phyloP scores from a whole-genome alignment of 2,113 vertebrate genomes.

The Pungitius pungitius region DNA sequence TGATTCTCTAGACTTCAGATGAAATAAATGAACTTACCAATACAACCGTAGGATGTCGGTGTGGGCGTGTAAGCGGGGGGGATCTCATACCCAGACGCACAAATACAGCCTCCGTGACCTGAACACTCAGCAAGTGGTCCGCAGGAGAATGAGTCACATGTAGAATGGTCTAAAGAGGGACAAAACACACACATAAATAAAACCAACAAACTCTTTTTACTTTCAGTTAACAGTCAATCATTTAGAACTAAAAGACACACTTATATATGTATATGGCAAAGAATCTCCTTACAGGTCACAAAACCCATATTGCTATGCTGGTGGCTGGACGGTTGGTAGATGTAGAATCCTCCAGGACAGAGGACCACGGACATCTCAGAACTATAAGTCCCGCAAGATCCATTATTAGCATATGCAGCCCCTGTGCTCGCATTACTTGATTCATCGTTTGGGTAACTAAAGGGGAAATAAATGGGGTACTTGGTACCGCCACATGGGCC shows the following conservation, averaged over 20 bases:
- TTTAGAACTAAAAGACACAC: not conserved
- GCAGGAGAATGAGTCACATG: slow-evolving; percentile 40
- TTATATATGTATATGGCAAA: not conserved
- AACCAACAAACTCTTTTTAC: not conserved
- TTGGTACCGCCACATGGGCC: accelerated
- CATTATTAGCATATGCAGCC: not conserved
- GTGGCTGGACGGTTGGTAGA: slow-evolving; percentile 5
- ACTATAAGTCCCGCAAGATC: accelerated
- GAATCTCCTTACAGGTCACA: slow-evolving; percentile 49
- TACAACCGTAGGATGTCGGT: slow-evolving; percentile 54
- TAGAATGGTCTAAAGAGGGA: slow-evolving; percentile 34
- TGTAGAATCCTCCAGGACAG: slow-evolving; percentile 60
- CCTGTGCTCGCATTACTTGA: not conserved
- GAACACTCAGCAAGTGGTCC: slow-evolving; percentile 60
- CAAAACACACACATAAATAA: not conserved
- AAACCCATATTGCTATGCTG: accelerated
- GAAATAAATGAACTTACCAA: slow-evolving; percentile 41
- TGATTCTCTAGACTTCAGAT: not conserved
- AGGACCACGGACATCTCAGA: not conserved
- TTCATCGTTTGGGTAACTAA: not conserved
- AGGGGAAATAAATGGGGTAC: accelerated
- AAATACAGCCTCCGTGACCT: slow-evolving; percentile 29
- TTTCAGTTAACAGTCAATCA: not conserved
- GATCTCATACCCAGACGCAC: slow-evolving; percentile 48
- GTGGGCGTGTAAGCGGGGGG: not conserved